A percentile compares a stretch with the other conserved stretches of the same genome.
These are phyloP conservation scores for Temnopleurus reevesii DNA, from an alignment of 53 echinoderm and acorn worm genomes.

Conservation along the genomic window DNA sequence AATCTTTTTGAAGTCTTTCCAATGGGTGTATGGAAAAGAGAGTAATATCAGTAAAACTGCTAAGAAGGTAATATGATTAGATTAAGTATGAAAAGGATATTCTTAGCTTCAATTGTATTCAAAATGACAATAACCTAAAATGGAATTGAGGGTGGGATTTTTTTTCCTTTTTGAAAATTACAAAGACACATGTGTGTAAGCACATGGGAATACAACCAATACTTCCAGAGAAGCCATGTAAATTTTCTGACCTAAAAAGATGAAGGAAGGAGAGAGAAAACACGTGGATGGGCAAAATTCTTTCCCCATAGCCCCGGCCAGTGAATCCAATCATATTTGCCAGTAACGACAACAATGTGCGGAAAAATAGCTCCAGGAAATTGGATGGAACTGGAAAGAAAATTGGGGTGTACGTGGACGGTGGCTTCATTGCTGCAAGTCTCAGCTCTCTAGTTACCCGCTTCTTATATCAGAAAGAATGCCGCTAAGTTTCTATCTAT, in stretches of 20 bases:
- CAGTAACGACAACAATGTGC: conserved; percentile 21
- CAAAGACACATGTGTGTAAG: background rate
- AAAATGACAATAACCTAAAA: background rate
- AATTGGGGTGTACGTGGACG: background rate
- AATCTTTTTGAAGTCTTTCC: too few species aligned
- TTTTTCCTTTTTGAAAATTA: background rate
- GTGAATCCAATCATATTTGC: conserved; percentile 19
- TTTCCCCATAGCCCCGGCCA: background rate
- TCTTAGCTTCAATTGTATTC: too few species aligned
- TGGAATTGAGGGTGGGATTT: background rate
- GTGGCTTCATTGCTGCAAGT: background rate
- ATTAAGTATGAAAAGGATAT: too few species aligned
- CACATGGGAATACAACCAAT: background rate
- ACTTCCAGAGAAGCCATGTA: background rate
- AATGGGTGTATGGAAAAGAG: too few species aligned
- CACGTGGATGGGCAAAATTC: background rate
- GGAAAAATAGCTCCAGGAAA: conserved; percentile 27
- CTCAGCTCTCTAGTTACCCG: background rate
- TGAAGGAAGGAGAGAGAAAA: background rate
- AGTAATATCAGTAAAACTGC: too few species aligned
- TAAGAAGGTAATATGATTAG: too few species aligned
- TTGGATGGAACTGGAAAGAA: background rate
- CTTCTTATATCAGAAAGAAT: background rate
- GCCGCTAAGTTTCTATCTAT: background rate
- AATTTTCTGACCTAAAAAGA: background rate